These are phyloP conservation scores for Papilio glaucus DNA, from an alignment of 1,140 invertebrate genomes.

Conservation along the genomic window DNA sequence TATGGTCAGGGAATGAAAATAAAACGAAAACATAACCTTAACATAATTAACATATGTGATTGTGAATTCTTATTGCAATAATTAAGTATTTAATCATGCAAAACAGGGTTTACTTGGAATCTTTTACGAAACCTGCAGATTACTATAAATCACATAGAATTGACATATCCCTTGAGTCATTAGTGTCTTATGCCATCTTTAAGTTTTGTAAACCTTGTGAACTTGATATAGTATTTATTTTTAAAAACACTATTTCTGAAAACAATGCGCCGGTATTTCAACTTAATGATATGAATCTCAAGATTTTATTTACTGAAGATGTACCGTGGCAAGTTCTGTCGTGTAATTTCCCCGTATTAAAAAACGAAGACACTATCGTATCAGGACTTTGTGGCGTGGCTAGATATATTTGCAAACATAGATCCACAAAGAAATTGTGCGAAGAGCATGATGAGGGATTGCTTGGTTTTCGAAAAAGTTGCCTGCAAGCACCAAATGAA, in stretches of 20 bases:
- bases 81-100: constrained; percentile 37
- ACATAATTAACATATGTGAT: not conserved
- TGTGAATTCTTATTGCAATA: not conserved
- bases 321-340: constrained; percentile 71
- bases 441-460: constrained; percentile 82
- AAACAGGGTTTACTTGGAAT: constrained; percentile 54
- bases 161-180: constrained; percentile 69
- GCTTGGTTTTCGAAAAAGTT: constrained; percentile 90
- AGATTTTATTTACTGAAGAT: constrained; percentile 46
- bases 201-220: constrained; percentile 67
- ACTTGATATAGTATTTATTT: constrained; percentile 59
- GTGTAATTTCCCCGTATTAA: constrained; percentile 85
- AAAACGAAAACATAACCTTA: constrained; percentile 24
- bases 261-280: constrained; percentile 41
- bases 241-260: constrained; percentile 38
- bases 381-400: constrained; percentile 88
- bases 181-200: constrained; percentile 73
- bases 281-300: constrained; percentile 45
- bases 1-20: too few relatives aligned
- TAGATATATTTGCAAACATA: constrained; percentile 85
- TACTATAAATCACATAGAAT: constrained; percentile 44
- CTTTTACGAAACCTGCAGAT: constrained; percentile 45
- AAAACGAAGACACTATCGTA: constrained; percentile 85
- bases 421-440: constrained; percentile 39
- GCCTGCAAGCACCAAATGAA: constrained; percentile 92